Evolutionary conservation across 1,140 invertebrate genomes (phyloP).

Genomic region (Dendroctonus valens): DNA sequence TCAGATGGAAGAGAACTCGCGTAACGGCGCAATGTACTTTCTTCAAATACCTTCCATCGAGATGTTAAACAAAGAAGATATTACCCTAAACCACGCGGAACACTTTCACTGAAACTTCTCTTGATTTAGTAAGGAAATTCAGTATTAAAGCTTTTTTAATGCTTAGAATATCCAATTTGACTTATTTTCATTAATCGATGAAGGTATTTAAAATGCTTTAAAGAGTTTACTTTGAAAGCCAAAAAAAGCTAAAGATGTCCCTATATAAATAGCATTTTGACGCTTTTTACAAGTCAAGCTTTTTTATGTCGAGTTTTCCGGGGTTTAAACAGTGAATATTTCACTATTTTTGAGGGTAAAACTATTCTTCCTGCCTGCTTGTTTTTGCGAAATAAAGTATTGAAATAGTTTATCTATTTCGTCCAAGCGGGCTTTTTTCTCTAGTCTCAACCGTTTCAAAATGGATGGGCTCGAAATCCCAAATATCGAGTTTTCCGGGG

Average conservation of each 20-base stretch:
- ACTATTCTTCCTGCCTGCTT: no score
- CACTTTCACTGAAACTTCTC: constrained; percentile 10
- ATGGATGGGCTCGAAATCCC: no score
- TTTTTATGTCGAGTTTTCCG: no score
- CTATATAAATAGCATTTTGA: no score
- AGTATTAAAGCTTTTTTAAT: neutral
- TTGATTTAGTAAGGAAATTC: neutral
- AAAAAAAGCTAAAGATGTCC: neutral
- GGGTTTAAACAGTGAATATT: no score
- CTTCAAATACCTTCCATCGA: constrained; percentile 4
- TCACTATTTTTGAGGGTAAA: no score
- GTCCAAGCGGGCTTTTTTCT: no score
- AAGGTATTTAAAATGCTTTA: neutral
- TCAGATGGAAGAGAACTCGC: constrained; percentile 1
- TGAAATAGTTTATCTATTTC: no score
- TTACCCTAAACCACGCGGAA: constrained; percentile 17
- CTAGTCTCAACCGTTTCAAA: no score
- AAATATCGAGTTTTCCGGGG: no score
- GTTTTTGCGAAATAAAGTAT: no score
- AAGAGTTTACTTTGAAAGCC: neutral
- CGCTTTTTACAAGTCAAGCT: no score
- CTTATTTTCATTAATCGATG: neutral
- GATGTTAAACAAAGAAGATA: constrained; percentile 17
- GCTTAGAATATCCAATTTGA: neutral
- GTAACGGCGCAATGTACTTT: constrained; percentile 11